Evolutionary conservation across 2,113 vertebrate species (phyloP), one percentile per base, ranked within the genome.

Genomic region (Sapajus apella): DNA sequence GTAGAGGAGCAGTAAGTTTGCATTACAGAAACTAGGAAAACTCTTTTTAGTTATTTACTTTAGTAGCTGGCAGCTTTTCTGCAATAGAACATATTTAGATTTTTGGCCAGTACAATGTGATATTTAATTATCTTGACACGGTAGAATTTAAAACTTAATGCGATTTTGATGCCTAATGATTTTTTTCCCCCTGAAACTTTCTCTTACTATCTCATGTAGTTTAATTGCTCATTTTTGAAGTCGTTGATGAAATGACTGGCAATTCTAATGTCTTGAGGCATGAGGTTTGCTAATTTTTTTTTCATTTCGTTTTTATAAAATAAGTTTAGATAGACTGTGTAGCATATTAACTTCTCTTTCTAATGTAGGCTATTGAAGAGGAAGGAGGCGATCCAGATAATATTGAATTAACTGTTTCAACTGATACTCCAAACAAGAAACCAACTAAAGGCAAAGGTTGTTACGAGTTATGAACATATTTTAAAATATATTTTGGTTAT

Each of bases 361-460:
- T 98, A 81, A 92, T 98, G 92, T 98, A 99, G 99, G 99, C 99
- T 94, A 98, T 99, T 98, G 99, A 99, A 98, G 99, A 99, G 97
- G 99, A 99, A 99, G 99, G 99, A 97, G 99, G 99, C 1, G 99
- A 99, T 98, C 99, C 99, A 95, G 99, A 99, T 96, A 99, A 99
- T 98, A 99, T 99, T 98, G 99, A 99, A 98, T 98, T 99, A 97
- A 98, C 98, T 86, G 96, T 99, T 97, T 98, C 99, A 6, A 95
- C 98, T 93, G 99, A 99, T 93, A 97, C 99, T 52, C 97, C 99
- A 95, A 98, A 98, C 93, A 99, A 99, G 98, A 99, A 99, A 98
- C 98, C 98, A 96, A 92, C 98, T 84, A 99, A 99, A 99, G 97
- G 98, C 90, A 99, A 99, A 99, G 99, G 99, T 99, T 97, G 97